Conservation (phyloP, 2,888 invertebrate genomes). For the Caenorhabditis afra region DNA sequence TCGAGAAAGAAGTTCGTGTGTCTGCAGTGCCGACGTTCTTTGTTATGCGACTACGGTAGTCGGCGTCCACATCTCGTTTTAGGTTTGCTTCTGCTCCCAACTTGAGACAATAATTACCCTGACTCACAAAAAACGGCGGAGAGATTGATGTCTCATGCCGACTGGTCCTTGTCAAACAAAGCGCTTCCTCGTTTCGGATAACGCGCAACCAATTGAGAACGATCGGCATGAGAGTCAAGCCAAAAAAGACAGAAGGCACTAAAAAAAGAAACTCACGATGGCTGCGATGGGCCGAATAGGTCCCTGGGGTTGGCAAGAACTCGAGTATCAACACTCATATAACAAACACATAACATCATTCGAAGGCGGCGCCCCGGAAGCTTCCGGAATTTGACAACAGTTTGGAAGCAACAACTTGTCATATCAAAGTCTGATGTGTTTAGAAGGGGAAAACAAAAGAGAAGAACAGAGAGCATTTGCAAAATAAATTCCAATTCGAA, state of each 20-base stretch:
- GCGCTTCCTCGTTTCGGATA: conserved; percentile 42
- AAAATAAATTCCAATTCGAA: background rate
- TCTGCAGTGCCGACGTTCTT: background rate
- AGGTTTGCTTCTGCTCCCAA: background rate
- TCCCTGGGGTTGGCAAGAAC: conserved; percentile 46
- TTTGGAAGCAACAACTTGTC: conserved; percentile 23
- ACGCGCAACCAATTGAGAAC: conserved; percentile 45
- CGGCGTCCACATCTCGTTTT: too few relatives aligned
- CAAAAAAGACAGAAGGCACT: conserved; percentile 39
- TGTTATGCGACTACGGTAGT: background rate
- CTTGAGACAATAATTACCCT: conserved; percentile 54
- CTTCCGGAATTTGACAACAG: conserved; percentile 41
- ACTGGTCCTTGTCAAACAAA: conserved; percentile 28
- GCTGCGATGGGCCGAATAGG: conserved; percentile 30
- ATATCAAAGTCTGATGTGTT: conserved; percentile 10
- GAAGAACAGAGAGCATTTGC: background rate
- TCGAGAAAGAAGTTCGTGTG: background rate
- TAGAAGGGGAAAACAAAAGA: background rate
- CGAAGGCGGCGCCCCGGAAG: conserved; percentile 22
- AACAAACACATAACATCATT: conserved; percentile 59
- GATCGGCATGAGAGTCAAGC: conserved; percentile 10
- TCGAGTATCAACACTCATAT: conserved; percentile 58
- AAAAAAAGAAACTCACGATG: conserved; percentile 51
- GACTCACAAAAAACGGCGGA: conserved; percentile 30
- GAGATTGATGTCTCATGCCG: conserved; percentile 53